Evolutionary conservation across 2,113 vertebrate genomes (phyloP), one percentile per base, ranked within the genome.

Genomic region (Corythornis vintsioides): DNA sequence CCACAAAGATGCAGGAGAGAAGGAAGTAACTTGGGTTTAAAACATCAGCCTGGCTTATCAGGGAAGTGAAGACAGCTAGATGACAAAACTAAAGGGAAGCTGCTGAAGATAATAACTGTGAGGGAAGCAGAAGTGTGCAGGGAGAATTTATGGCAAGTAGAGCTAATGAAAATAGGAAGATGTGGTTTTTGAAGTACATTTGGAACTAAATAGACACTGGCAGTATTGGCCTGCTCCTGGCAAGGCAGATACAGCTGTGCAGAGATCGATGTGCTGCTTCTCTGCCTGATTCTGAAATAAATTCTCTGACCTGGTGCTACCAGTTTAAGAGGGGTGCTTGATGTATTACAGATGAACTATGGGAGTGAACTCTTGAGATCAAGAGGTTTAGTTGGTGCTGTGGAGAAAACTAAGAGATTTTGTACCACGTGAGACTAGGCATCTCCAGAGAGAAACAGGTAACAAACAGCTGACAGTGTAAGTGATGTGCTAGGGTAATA

Each of bases 111-210:
- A 81, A 19, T 12, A 84, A 78, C 31, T 43, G 20, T 74, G 77
- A 42, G 20, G 80, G 29, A 94, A 95, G 91, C 29, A 89, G 57
- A 93, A 95, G 66, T 78, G 75, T 35, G 40, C 3, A 53, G 33
- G 13, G 33, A 13, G 6, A 86, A 71, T 40, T 88, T 86, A 80
- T 43, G 57, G 43, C 40, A 75, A 78, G 65, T 2, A 81, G 43
- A 67, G 57, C n/a, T 89, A 48, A 71, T 75, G 57, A 86, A 96
- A 93, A 86, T 26, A 78, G 91, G 94, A 95, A 96, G 89, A 74
- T 86, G 89, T 81, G 81, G 53, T 80, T 94, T 95, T 67, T 75
- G 31, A 92, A 90, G 86, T 92, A 90, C 57, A 89, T 93, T 86
- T 83, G 35, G 61, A 81, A 95, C 80, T 90, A 78, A 95, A 94